Evolutionary conservation across 2,797 vertebrate genomes (phyloP).

Genomic region (Trachurus trachurus): DNA sequence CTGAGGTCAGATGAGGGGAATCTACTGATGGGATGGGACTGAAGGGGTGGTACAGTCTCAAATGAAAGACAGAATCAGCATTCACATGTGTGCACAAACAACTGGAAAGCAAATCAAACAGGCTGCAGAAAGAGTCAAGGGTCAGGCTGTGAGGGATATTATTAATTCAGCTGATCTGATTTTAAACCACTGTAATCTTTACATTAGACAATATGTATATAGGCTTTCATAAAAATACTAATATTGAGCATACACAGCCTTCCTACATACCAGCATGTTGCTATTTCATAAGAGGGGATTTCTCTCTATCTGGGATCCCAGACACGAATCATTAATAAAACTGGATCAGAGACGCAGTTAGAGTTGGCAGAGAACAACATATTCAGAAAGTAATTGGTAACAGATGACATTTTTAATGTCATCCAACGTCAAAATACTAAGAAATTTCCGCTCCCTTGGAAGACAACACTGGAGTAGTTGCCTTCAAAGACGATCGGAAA

Average conservation of each 20-base stretch:
- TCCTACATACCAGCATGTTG: no score
- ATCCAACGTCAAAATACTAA: neutral
- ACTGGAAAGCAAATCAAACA: no score
- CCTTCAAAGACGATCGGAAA: neutral
- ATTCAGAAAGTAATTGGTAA: neutral
- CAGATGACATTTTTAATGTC: constrained; percentile 6
- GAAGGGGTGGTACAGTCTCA: neutral
- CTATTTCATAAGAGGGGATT: neutral
- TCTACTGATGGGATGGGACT: neutral
- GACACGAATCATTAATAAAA: neutral
- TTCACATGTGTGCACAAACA: no score
- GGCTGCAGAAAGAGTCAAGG: neutral
- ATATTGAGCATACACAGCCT: no score
- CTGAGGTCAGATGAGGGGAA: no score
- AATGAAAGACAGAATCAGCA: no score
- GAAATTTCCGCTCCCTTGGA: neutral
- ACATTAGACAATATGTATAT: neutral
- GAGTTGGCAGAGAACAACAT: neutral
- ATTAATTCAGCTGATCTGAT: neutral
- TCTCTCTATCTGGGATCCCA: neutral
- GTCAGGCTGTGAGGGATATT: neutral
- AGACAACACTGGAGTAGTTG: neutral
- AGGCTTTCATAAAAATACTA: no score
- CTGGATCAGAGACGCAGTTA: neutral
- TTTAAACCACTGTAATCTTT: neutral